These are phyloP conservation scores for Xylocampa areola DNA, from an alignment of 2,888 invertebrate species.

Conservation along the genomic window DNA sequence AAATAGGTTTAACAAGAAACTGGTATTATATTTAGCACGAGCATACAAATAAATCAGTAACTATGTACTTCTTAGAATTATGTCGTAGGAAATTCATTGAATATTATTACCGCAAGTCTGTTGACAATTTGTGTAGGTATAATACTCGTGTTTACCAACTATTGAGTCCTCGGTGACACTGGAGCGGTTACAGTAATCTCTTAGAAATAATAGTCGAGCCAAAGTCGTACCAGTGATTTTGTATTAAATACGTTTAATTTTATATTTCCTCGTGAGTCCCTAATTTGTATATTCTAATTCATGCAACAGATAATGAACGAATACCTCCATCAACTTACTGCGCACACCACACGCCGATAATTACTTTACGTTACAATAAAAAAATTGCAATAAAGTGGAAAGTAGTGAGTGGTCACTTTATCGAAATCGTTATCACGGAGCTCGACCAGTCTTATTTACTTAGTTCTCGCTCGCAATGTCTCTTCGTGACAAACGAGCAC, in stretches of 20 bases:
- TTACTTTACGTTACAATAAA: slow-evolving; percentile 17
- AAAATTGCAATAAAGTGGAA: slow-evolving; percentile 14
- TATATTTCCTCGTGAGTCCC: slow-evolving; percentile 18
- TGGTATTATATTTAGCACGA: slow-evolving; percentile 49
- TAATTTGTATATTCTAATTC: slow-evolving; percentile 32
- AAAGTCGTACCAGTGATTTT: slow-evolving; percentile 8
- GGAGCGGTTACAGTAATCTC: slow-evolving; percentile 6
- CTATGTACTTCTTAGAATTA: slow-evolving; percentile 47
- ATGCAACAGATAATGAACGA: slow-evolving; percentile 39
- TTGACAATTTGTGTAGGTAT: slow-evolving; percentile 31
- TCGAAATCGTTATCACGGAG: slow-evolving; percentile 19
- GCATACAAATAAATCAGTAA: slow-evolving; percentile 42
- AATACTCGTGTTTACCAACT: slow-evolving; percentile 28
- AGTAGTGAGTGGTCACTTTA: slow-evolving; percentile 11
- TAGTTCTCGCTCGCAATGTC: slow-evolving; percentile 25
- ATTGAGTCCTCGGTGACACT: slow-evolving; percentile 18
- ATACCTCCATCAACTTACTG: slow-evolving; percentile 22
- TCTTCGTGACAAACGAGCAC: slow-evolving; percentile 46
- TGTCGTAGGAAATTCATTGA: slow-evolving; percentile 58
- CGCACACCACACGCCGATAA: slow-evolving; percentile 31
- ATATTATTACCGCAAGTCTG: slow-evolving; percentile 51
- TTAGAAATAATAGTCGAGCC: slow-evolving; percentile 1
- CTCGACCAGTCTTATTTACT: slow-evolving; percentile 2
- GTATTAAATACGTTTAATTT: neutral
- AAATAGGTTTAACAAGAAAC: slow-evolving; percentile 28